Percentiles rank a stretch among this genome's conserved stretches.
phyloP scores from a whole-genome alignment of 2,888 invertebrate genomes.

The Drosophila fungiperda region DNA sequence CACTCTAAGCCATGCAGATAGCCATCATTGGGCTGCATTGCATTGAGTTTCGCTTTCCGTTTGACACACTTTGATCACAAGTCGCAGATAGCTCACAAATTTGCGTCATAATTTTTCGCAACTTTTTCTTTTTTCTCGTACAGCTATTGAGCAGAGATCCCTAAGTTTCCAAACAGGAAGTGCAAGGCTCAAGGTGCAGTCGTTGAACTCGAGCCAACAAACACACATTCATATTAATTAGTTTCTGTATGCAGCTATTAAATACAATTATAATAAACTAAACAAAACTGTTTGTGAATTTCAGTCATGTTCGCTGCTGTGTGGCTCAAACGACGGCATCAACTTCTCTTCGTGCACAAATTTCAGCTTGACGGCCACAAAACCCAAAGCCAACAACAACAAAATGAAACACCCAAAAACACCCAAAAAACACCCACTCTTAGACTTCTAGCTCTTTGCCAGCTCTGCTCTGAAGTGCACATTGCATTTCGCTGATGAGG shows the following conservation, averaged over 20 bases:
- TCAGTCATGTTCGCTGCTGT: conserved; percentile 17
- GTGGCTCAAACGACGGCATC: conserved; percentile 2
- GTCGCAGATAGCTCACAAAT: conserved; percentile 50
- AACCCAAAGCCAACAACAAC: conserved; percentile 4
- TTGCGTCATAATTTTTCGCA: conserved; percentile 34
- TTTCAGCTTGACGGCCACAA: conserved; percentile 39
- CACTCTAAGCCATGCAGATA: conserved; percentile 60
- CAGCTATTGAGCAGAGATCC: conserved; percentile 47
- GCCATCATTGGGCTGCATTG: conserved; percentile 41
- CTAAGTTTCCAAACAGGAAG: conserved; percentile 70
- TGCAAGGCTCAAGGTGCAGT: conserved; percentile 77
- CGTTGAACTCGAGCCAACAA: conserved; percentile 56
- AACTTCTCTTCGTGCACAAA: conserved; percentile 33
- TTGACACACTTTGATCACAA: conserved; percentile 73
- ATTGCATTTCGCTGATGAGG: conserved; percentile 76
- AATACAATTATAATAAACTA: conserved; percentile 63
- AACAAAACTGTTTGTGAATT: conserved; percentile 43
- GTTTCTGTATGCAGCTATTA: conserved; percentile 30
- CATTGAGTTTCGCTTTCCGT: conserved; percentile 75
- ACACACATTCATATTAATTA: conserved; percentile 66
- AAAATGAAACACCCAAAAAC: background rate
- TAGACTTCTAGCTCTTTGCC: conserved; percentile 4
- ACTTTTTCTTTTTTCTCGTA: too few species aligned
- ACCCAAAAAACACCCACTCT: background rate
- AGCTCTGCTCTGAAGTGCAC: conserved; percentile 39